A percentile compares a stretch with the other conserved stretches of the same genome.
phyloP scores from a whole-genome alignment of 2,888 invertebrate species.

The Molorchus minor region DNA sequence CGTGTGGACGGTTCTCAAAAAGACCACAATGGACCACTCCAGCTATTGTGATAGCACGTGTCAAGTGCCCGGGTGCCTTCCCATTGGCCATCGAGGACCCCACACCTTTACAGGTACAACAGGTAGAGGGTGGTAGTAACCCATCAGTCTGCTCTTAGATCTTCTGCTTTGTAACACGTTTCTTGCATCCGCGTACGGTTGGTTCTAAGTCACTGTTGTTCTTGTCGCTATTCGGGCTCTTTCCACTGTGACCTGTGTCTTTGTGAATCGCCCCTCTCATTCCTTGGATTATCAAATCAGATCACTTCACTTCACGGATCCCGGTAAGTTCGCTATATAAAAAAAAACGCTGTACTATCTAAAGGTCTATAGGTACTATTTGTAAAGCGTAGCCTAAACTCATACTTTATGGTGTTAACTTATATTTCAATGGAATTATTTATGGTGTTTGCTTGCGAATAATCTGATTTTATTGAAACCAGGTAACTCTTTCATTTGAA shows the following conservation, averaged over 20 bases:
- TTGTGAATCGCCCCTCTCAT: not conserved
- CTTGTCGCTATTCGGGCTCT: not conserved
- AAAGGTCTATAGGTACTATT: too few species aligned
- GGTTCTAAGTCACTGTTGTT: conserved; percentile 7
- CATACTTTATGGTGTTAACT: too few species aligned
- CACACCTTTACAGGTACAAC: conserved; percentile 48
- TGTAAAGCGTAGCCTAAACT: too few species aligned
- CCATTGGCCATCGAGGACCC: conserved; percentile 45
- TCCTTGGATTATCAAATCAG: conserved; percentile 20
- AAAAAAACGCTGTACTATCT: too few species aligned
- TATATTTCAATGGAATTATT: too few species aligned
- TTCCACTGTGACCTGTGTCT: conserved; percentile 6
- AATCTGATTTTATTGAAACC: too few species aligned
- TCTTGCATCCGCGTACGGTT: conserved; percentile 21
- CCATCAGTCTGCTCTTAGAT: conserved; percentile 42
- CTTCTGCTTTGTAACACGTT: conserved; percentile 29
- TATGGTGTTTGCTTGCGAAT: too few species aligned
- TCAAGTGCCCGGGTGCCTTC: conserved; percentile 33
- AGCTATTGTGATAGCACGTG: conserved; percentile 42
- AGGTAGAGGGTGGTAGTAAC: conserved; percentile 48
- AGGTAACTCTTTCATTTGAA: not conserved
- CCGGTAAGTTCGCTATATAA: conserved; percentile 8
- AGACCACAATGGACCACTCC: conserved; percentile 36
- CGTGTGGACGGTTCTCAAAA: conserved; percentile 31
- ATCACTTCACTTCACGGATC: not conserved